Conservation (phyloP, 2,113 vertebrate species). For the Phodopus roborovskii region DNA sequence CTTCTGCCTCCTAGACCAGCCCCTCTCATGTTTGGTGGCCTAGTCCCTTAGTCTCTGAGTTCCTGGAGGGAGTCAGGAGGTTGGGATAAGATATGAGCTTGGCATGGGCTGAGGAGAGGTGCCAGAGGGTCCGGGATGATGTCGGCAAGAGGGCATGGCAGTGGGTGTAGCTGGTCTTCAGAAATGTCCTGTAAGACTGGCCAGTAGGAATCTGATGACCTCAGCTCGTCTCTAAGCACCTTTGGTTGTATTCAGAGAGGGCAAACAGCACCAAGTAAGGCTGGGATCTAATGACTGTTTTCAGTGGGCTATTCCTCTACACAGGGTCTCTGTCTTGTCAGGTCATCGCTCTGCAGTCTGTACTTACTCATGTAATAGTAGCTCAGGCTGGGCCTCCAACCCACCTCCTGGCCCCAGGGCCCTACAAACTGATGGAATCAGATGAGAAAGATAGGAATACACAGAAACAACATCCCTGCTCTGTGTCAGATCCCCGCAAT, state of each 20-base stretch:
- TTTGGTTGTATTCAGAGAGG: background rate
- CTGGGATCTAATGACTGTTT: constrained; percentile 73
- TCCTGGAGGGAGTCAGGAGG: background rate
- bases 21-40: background rate
- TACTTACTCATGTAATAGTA: constrained; percentile 75
- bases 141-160: background rate
- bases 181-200: background rate
- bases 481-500: background rate
- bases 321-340: constrained; percentile 45
- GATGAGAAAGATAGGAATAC: background rate
- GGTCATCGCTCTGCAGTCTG: constrained; percentile 53
- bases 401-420: background rate
- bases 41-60: background rate
- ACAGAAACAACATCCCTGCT: background rate
- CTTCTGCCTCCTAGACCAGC: background rate
- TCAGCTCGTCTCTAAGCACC: constrained; percentile 50
- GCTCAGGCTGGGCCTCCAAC: constrained; percentile 14
- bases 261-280: background rate
- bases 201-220: background rate
- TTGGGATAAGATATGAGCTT: background rate
- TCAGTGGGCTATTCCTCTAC: constrained; percentile 52
- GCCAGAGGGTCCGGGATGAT: background rate
- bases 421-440: constrained; percentile 46
- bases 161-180: background rate
- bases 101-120: background rate